These are phyloP conservation scores for Pyralis farinalis DNA, from an alignment of 2,888 invertebrate species.

Conservation along the genomic window DNA sequence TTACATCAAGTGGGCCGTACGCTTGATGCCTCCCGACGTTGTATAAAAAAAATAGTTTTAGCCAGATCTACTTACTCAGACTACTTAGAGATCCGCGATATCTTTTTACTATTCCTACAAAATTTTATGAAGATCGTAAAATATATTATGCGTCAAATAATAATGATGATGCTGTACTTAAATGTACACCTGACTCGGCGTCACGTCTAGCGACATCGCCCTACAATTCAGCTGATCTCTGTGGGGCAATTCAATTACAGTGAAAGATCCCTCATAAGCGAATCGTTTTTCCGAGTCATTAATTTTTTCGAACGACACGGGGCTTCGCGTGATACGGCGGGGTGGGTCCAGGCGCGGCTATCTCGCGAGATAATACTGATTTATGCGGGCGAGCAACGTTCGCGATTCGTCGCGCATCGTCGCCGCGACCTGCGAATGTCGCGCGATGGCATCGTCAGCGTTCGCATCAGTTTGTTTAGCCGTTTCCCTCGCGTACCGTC, in stretches of 20 bases:
- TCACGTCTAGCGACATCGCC: conserved; percentile 47
- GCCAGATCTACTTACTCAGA: too few relatives aligned
- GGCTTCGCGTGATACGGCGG: conserved; percentile 72
- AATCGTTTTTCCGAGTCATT: conserved; percentile 81
- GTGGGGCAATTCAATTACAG: conserved; percentile 79
- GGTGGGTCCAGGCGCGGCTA: conserved; percentile 72
- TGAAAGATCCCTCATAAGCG: conserved; percentile 81
- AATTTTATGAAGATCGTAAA: too few relatives aligned
- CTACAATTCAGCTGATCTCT: conserved; percentile 68
- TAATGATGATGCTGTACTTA: background rate
- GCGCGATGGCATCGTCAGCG: conserved; percentile 45
- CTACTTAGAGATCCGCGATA: too few relatives aligned
- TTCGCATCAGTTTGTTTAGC: conserved; percentile 57
- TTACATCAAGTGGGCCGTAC: too few relatives aligned
- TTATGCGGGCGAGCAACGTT: conserved; percentile 73
- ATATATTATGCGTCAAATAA: conserved; percentile 2
- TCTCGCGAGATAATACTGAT: conserved; percentile 81
- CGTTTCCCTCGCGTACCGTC: conserved; percentile 33
- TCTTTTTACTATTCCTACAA: too few relatives aligned
- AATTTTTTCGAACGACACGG: conserved; percentile 80
- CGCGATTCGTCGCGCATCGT: conserved; percentile 76
- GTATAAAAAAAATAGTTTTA: too few relatives aligned
- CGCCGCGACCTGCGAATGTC: conserved; percentile 53
- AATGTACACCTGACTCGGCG: conserved; percentile 42
- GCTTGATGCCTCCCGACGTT: too few relatives aligned